Conservation (phyloP, 2,797 vertebrate species). For the Fringilla coelebs region DNA sequence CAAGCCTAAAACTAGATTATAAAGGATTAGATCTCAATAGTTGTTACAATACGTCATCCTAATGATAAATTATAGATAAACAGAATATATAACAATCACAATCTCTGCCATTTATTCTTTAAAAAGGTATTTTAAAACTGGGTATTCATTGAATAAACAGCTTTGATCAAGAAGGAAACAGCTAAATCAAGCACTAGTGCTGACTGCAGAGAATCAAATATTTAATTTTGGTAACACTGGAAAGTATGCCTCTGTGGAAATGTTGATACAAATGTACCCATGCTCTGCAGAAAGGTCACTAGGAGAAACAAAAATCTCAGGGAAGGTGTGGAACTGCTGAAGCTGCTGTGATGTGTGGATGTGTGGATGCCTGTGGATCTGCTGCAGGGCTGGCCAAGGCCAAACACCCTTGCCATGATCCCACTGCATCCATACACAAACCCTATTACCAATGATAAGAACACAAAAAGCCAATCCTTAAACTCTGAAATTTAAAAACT, state of each 20-base stretch:
- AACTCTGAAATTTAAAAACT: neutral
- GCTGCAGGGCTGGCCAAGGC: neutral
- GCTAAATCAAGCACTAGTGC: neutral
- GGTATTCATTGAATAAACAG: neutral
- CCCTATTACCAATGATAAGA: neutral
- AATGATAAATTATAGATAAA: neutral
- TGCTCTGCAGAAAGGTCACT: neutral
- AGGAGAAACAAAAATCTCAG: neutral
- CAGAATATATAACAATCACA: neutral
- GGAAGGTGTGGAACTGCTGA: neutral
- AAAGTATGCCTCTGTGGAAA: neutral
- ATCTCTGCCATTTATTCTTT: neutral
- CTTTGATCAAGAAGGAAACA: neutral
- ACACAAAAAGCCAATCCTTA: neutral
- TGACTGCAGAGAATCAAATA: neutral
- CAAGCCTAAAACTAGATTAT: neutral
- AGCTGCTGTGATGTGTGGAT: neutral
- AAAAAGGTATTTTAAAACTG: neutral
- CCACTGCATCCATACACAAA: neutral
- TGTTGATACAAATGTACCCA: neutral
- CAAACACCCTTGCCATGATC: neutral
- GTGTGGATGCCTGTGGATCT: neutral
- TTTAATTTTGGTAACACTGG: neutral
- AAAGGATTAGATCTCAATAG: neutral
- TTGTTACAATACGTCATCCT: neutral